Evolutionary conservation across 1,140 invertebrate species (phyloP), one percentile per base, ranked within the genome.

Genomic region (Spodoptera frugiperda): DNA sequence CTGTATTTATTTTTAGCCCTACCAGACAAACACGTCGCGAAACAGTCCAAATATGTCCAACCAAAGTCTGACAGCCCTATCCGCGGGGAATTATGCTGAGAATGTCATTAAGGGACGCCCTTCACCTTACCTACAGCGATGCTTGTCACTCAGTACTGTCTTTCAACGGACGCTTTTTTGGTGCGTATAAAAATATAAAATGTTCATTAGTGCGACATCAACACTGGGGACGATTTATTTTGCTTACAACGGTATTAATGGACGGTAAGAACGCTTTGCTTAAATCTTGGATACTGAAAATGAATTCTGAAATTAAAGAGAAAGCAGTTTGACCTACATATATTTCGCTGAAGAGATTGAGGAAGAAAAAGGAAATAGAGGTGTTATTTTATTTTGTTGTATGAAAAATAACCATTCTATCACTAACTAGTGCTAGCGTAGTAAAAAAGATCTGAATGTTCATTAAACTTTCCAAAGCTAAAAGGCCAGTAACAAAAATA

Each of bases 81-180:
- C 11, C 17, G 3, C 63, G 21, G 4, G 33, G 54, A 82, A 72
- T 83, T 79, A 82, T 78, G 81, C 78, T 71, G 63, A 77, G 81
- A 87, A 88, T 82, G 80, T 88, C 88, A 89, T 92, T 90, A 90
- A 80, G 76, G 57, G 70, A 77, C 74, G 78, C 79, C 77, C 81
- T 82, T 83, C 80, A 83, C 85, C 82, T 86, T 91, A 92, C 90
- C 90, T 92, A 92, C 90, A 86, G 86, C 90, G 80, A 78, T 72
- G 90, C 81, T 78, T 84, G 87, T 92, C 90, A 90, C 85, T 89
- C 88, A 87, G 71, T 83, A 76, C 78, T 80, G 79, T 91, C 90
- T 88, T 79, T 90, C 89, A 84, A 79, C 87, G 80, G 12, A 74
- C 33, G 74, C 76, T 79, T 82, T 67, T 78, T 71, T 75, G 46